phyloP scores from a whole-genome alignment of 1,140 invertebrate species.

The Drosophila repleta region DNA sequence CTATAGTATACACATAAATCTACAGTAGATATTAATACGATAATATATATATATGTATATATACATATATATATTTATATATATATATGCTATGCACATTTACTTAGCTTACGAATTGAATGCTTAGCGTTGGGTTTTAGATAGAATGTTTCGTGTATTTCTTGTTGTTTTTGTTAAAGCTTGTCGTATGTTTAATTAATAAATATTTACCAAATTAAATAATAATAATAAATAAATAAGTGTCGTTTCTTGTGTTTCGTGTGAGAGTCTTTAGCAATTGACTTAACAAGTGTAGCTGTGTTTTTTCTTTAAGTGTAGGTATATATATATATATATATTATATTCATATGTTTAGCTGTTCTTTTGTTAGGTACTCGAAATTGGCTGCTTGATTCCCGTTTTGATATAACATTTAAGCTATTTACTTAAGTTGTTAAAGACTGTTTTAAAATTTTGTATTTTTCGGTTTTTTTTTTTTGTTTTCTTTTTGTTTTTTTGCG shows the following conservation, averaged over 20 bases:
- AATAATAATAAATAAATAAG: slow-evolving; percentile 59
- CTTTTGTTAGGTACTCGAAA: slow-evolving; percentile 48
- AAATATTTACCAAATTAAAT: slow-evolving; percentile 41
- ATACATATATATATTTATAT: slow-evolving; percentile 66
- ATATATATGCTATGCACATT: slow-evolving; percentile 14
- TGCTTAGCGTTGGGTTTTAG: slow-evolving; percentile 65
- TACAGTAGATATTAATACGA: slow-evolving; percentile 43
- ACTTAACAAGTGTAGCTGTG: slow-evolving; percentile 21
- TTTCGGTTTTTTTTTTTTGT: too few relatives aligned
- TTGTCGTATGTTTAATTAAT: slow-evolving; percentile 60
- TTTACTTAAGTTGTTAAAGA: slow-evolving; percentile 19
- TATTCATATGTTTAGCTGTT: slow-evolving; percentile 45
- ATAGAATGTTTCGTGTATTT: slow-evolving; percentile 45
- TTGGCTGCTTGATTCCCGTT: slow-evolving; percentile 50
- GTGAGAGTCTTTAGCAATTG: slow-evolving; percentile 38
- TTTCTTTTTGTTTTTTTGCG: slow-evolving; percentile 9
- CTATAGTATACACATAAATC: slow-evolving; percentile 16
- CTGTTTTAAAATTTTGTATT: slow-evolving; percentile 19
- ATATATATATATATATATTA: background rate
- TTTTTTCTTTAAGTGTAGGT: background rate
- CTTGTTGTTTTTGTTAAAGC: slow-evolving; percentile 59
- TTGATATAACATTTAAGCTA: slow-evolving; percentile 21
- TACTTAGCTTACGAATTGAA: slow-evolving; percentile 67
- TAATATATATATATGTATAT: slow-evolving; percentile 54
- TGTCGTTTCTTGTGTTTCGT: slow-evolving; percentile 12